Percentiles rank a stretch among this genome's conserved stretches.
Evolutionary conservation across 2,888 invertebrate genomes (phyloP).

Genomic region (Chymomyza caudatula): DNA sequence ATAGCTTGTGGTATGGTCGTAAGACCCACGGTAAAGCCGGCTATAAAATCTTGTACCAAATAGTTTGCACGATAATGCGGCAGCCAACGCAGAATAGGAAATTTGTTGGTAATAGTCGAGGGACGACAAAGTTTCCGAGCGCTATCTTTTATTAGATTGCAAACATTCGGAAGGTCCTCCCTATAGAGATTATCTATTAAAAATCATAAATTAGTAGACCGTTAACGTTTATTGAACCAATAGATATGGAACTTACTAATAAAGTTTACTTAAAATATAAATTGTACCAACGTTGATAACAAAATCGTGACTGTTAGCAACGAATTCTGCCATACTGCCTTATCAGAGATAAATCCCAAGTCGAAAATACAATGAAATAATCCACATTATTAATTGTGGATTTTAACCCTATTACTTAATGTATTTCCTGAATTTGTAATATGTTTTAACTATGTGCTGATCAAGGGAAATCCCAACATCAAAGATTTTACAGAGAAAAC

Average conservation of each 20-base stretch:
- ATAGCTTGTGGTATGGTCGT: constrained; percentile 92
- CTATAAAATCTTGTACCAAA: constrained; percentile 87
- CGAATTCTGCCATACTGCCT: background rate
- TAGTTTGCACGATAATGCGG: constrained; percentile 84
- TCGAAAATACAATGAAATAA: too few species aligned
- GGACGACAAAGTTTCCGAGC: constrained; percentile 78
- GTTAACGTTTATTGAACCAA: background rate
- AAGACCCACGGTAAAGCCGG: constrained; percentile 90
- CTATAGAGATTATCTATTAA: constrained; percentile 67
- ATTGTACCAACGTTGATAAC: background rate
- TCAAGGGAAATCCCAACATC: too few species aligned
- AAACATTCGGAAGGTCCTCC: constrained; percentile 73
- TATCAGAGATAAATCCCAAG: background rate
- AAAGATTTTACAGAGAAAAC: too few species aligned
- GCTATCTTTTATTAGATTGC: constrained; percentile 49
- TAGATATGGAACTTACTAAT: background rate
- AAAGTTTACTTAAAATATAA: background rate
- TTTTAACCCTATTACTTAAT: too few species aligned
- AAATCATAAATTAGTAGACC: background rate
- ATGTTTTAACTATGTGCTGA: too few species aligned
- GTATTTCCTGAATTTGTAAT: too few species aligned
- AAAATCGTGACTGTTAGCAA: background rate
- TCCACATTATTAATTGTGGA: too few species aligned
- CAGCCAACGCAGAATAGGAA: constrained; percentile 87
- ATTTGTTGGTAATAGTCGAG: constrained; percentile 79